These are phyloP conservation scores for Martes martes DNA, from an alignment of 2,113 vertebrate genomes.

Conservation along the genomic window DNA sequence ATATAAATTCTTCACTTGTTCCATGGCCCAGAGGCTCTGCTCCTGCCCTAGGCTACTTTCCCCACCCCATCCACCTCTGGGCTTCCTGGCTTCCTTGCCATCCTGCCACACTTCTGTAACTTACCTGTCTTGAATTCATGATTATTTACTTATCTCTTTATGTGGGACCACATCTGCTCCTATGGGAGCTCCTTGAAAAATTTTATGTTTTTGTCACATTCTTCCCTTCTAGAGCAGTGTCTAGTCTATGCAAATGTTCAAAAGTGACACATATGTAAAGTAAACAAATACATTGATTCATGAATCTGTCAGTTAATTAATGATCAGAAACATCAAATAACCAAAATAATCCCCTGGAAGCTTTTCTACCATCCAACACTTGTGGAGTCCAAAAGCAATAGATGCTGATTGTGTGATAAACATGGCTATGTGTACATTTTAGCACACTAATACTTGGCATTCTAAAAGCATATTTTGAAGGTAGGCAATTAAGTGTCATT, in stretches of 20 bases:
- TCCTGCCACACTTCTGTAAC: background rate
- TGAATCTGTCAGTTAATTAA: background rate
- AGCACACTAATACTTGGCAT: background rate
- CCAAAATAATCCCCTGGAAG: background rate
- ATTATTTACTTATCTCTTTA: background rate
- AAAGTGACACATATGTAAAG: background rate
- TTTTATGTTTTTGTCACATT: background rate
- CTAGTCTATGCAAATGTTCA: background rate
- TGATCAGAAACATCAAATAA: background rate
- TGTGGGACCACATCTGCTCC: background rate
- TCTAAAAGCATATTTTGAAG: background rate
- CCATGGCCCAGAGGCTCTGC: background rate
- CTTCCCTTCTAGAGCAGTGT: background rate
- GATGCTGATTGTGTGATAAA: background rate
- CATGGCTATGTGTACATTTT: background rate
- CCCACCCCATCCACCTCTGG: accelerated
- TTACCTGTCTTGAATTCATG: background rate
- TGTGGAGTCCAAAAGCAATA: background rate
- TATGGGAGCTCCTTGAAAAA: background rate
- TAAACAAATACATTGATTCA: background rate
- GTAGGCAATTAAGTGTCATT: background rate
- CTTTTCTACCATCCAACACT: background rate
- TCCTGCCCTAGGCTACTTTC: background rate
- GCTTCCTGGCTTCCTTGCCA: background rate
- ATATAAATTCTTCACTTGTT: background rate